phyloP scores from a whole-genome alignment of 2,888 invertebrate species.

The Volucella bombylans region DNA sequence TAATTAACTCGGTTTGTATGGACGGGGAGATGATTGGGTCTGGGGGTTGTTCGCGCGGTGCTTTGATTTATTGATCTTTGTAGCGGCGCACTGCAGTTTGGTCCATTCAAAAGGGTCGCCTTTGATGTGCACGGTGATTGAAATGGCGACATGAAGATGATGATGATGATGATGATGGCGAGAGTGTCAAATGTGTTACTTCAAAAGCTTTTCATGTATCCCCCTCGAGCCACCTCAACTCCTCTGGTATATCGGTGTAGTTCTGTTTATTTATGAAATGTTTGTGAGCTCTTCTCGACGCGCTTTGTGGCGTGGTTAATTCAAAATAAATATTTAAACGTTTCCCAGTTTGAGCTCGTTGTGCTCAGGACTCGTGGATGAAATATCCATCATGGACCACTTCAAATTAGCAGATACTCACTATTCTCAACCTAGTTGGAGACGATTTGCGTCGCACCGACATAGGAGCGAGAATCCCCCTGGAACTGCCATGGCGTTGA shows the following conservation, averaged over 20 bases:
- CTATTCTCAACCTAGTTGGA: background rate
- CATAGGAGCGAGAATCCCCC: background rate
- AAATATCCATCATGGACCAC: constrained; percentile 15
- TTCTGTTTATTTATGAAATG: constrained; percentile 53
- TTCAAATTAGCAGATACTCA: background rate
- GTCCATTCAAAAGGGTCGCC: constrained; percentile 36
- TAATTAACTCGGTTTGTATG: constrained; percentile 56
- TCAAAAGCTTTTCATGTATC: constrained; percentile 55
- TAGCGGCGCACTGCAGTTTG: background rate
- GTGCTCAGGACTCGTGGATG: constrained; percentile 1
- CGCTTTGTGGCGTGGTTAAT: constrained; percentile 44
- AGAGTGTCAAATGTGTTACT: constrained; percentile 61
- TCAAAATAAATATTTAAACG: constrained; percentile 70
- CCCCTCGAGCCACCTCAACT: background rate
- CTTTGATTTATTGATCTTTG: constrained; percentile 70
- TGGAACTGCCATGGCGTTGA: background rate
- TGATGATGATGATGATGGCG: constrained; percentile 57
- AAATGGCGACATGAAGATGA: background rate
- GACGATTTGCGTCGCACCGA: background rate
- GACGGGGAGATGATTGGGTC: background rate
- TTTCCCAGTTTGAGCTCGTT: constrained; percentile 40
- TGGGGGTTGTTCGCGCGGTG: constrained; percentile 3
- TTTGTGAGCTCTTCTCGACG: constrained; percentile 27
- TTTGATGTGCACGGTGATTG: constrained; percentile 50
- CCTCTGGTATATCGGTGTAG: no score